Percentiles rank a stretch among this genome's conserved stretches.
phyloP scores from a whole-genome alignment of 1,140 invertebrate genomes.

The Aporrectodea caliginosa region DNA sequence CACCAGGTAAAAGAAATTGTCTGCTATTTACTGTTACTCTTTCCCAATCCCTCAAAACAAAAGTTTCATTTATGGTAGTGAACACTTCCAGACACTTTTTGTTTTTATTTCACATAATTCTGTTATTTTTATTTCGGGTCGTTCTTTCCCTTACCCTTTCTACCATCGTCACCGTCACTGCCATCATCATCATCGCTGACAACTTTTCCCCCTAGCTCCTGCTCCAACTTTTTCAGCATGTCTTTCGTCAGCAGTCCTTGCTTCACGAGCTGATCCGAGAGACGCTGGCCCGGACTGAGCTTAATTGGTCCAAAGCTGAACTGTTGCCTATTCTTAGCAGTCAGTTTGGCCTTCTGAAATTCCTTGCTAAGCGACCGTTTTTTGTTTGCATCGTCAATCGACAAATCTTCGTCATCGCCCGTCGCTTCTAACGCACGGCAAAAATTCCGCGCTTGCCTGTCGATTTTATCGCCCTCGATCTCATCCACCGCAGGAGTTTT shows the following conservation, averaged over 20 bases:
- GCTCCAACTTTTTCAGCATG: conserved; percentile 74
- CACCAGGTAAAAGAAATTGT: too few relatives aligned
- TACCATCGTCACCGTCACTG: too few relatives aligned
- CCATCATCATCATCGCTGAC: conserved; percentile 23
- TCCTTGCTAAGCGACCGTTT: too few relatives aligned
- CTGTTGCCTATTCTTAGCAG: conserved; percentile 34
- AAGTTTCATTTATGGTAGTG: too few relatives aligned
- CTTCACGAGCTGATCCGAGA: conserved; percentile 67
- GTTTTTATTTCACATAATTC: too few relatives aligned
- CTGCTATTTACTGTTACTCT: too few relatives aligned
- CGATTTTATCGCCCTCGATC: not conserved
- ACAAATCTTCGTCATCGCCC: not conserved
- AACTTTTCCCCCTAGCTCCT: conserved; percentile 63
- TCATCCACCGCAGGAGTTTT: not conserved
- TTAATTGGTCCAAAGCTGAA: conserved; percentile 10
- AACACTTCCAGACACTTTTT: too few relatives aligned
- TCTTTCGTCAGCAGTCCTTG: conserved; percentile 78
- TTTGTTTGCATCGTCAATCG: too few relatives aligned
- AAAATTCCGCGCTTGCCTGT: not conserved
- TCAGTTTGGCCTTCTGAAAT: too few relatives aligned
- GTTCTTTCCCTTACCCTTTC: too few relatives aligned
- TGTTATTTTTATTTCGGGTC: too few relatives aligned
- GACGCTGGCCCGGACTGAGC: conserved; percentile 42
- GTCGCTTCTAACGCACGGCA: conserved; percentile 1
- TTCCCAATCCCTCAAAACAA: too few relatives aligned